Evolutionary conservation across 2,797 vertebrate genomes (phyloP), one percentile per base, ranked within the genome.

Genomic region (Scyliorhinus canicula): DNA sequence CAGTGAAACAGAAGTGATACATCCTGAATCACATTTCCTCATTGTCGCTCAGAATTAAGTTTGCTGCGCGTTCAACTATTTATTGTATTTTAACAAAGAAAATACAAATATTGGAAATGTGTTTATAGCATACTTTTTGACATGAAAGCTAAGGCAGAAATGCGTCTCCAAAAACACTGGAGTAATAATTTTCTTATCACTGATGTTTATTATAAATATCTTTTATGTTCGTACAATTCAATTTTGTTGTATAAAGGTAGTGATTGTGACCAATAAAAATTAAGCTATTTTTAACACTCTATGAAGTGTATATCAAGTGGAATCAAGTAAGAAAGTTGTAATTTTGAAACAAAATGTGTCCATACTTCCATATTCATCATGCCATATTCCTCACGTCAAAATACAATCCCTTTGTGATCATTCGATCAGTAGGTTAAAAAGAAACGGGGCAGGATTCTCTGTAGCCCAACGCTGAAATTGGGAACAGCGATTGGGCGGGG

Each of bases 301-400:
- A 91, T 40, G 7, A 44, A 63, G 57, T 91, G 63, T 65, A 91
- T 44, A 91, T 40, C 3, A 44, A 63, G 57, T 91, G 63, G 44
- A 91, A 91, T 91, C n/a, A 44, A 91, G 57, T 63, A 63, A n/a
- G 16, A 91, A 65, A 63, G 21, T 65, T 91, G n/a, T 65, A 65
- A 44, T 60, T 60, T 90, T 90, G 55, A 60, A 60, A 16, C 7
- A 19, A 90, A 90, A n/a, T 90, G n/a, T 60, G 86, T 40, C 4
- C 52, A n/a, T 57, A 60, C 35, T 40, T 60, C 55, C 1, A 60
- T 60, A 40, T 60, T n/a, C n/a, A n/a, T 57, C 86, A 21, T 90
- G 16, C 19, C 55, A 60, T 90, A 50, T 47, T 52, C 52, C 47
- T 85, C 31, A 52, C 6, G 5, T 52, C 52, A 85, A 85, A 85